A percentile compares a stretch with the other conserved stretches of the same genome.
These are phyloP conservation scores for Lycocerus yunnanus DNA, from an alignment of 2,888 invertebrate species.

Conservation along the genomic window DNA sequence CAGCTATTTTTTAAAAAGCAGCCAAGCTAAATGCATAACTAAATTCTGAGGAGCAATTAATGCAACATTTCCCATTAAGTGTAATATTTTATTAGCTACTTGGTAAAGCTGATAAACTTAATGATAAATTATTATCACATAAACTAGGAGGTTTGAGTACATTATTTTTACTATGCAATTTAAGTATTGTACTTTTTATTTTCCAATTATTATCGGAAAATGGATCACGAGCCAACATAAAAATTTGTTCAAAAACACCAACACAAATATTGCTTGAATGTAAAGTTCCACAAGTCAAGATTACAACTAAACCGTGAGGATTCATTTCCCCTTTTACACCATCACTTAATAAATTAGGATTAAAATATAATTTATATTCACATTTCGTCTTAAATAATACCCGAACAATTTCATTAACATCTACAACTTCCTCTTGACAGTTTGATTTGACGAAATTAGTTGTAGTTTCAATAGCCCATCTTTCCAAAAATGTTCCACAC, in stretches of 20 bases:
- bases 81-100: constrained; percentile 5
- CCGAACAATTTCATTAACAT: constrained; percentile 50
- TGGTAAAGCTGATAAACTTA: constrained; percentile 20
- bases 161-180: constrained; percentile 51
- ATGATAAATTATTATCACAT: constrained; percentile 27
- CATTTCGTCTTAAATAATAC: constrained; percentile 51
- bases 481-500: constrained; percentile 61
- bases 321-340: constrained; percentile 64
- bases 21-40: no score
- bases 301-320: constrained; percentile 65
- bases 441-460: constrained; percentile 39
- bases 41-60: background rate
- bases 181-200: constrained; percentile 62
- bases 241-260: constrained; percentile 69
- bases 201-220: constrained; percentile 68
- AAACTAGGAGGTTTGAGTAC: constrained; percentile 32
- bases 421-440: constrained; percentile 42
- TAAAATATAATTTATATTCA: constrained; percentile 60
- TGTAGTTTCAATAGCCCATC: constrained; percentile 56
- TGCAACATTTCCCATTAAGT: background rate
- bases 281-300: constrained; percentile 67
- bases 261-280: constrained; percentile 59
- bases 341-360: constrained; percentile 62
- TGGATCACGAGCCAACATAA: constrained; percentile 67
- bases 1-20: no score